Conservation (phyloP, 2,888 invertebrate genomes). For the Lacanobia oleracea region DNA sequence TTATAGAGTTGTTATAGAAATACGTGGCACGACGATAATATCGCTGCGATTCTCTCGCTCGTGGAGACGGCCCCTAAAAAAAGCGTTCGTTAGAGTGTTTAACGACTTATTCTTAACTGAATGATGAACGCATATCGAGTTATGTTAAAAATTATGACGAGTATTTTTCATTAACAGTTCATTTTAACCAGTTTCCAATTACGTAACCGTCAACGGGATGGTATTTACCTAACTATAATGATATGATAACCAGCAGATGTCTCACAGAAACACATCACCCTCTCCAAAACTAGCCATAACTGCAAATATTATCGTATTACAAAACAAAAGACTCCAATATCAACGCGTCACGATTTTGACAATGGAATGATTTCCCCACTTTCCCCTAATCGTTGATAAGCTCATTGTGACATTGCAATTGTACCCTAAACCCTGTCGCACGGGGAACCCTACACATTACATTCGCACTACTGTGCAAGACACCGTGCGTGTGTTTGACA, state of each 20-base stretch:
- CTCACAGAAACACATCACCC: constrained; percentile 31
- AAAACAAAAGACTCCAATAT: constrained; percentile 60
- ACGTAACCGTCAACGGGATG: too few relatives aligned
- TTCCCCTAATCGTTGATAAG: constrained; percentile 65
- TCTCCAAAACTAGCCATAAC: constrained; percentile 18
- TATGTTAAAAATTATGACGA: too few relatives aligned
- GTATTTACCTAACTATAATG: background rate
- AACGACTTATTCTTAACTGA: too few relatives aligned
- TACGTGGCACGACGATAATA: too few relatives aligned
- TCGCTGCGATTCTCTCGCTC: too few relatives aligned
- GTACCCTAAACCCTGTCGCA: constrained; percentile 61
- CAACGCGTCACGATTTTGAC: constrained; percentile 56
- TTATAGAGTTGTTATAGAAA: too few relatives aligned
- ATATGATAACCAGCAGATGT: constrained; percentile 48
- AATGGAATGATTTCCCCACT: constrained; percentile 63
- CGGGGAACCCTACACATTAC: constrained; percentile 37
- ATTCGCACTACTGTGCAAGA: constrained; percentile 70
- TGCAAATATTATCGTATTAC: constrained; percentile 56
- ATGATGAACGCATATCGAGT: too few relatives aligned
- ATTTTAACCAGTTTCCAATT: too few relatives aligned
- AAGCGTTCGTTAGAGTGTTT: too few relatives aligned
- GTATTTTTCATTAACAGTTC: too few relatives aligned
- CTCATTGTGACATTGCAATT: constrained; percentile 69
- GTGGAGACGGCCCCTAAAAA: too few relatives aligned
- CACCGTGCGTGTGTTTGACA: constrained; percentile 85